Base-by-base conservation (phyloP, 2,113 vertebrate genomes). In the Trinectes maculatus region DNA sequence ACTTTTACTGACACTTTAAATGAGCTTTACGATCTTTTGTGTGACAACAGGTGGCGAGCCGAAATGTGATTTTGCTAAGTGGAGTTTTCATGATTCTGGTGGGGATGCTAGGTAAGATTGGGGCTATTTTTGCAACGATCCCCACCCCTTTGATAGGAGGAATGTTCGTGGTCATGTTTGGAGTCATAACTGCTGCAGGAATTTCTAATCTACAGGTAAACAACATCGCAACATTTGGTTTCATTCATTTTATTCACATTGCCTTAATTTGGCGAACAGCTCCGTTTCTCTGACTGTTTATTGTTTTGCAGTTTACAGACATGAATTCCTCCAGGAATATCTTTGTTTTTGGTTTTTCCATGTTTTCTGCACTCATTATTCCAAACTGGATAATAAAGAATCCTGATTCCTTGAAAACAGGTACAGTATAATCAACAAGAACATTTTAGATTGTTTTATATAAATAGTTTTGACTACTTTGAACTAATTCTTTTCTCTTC, bases 251-350 rank as follows among this genome's bases (percentile, higher is more conserved):
- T 33, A 37, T 34, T 15, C 4, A 21, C 16, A 25, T 25, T 44
- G 11, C 21, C 13, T 5, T 34, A 12, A 6, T 29, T 31, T 21
- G 16, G 2, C 28, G 0, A n/a, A 11, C 13, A 10, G 19, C 18
- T 1, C 4, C 1, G 1, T 6, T 51, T 26, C 28, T 0, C 49
- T 79, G 42, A 76, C 21, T n/a, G 28, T 19, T 2, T 64, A 4
- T 24, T 19, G 3, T 59, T 74, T 70, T 46, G 15, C 87, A 99
- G 97, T 96, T 93, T 33, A 91, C 93, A 65, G 94, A 98, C 74
- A 97, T 99, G 97, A 98, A 98, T 83, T 97, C 96, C 10, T 95
- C 96, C 49, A 92, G 97, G 72, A 99, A 97, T 80, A 92, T 96
- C 83, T 98, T 98, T 61, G 88, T 98, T 75, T 97, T 98, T 81